Base-by-base conservation (phyloP, 1,140 invertebrate species). In the Achatina immaculata region DNA sequence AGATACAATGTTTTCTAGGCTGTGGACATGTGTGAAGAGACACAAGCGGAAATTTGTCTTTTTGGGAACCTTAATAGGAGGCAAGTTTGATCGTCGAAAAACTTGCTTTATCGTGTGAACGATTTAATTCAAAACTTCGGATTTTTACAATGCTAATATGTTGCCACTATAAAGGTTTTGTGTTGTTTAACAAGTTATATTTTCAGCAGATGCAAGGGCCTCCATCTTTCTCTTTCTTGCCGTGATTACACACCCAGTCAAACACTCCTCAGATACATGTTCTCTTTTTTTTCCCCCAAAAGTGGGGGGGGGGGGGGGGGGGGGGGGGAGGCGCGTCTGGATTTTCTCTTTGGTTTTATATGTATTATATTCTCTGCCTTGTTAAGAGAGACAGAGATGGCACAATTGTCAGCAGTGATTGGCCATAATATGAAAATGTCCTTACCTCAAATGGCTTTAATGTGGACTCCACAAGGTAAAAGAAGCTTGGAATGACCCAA, bases 11-110 rank as follows among this genome's bases (percentile, higher is more conserved):
- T 65, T 82, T 65, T 36, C 58, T 65, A 93, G 93, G 83, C 87
- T 96, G 34, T 94, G 93, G 91, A 93, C 93, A 80, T 97, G 97
- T 90, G 90, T 97, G 34, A 94, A 94, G 84, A 94, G 96, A 42
- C 95, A 98, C 89, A 94, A 93, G 82, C 86, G 87, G 74, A 91
- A 92, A 81, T 87, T 92, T 82, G 71, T 97, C 43, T 91, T 97
- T 28, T 93, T 95, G 62, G 94, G 95, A 80, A 93, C 95, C 21
- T 85, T 97, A n/a, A 90, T 96, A 85, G 95, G 95, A 73, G 94
- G 89, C 88, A 77, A 66, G 76, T 72, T 77, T 58, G 31, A 40
- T 77, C 38, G 34, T 45, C 6, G 16, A 9, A n/a, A 34, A 19
- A 21, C 14, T 11, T 79, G 31, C 6, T 43, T n/a, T 11, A 3